phyloP scores from a whole-genome alignment of 2,888 invertebrate genomes.

The Dasysyrphus albostriatus region DNA sequence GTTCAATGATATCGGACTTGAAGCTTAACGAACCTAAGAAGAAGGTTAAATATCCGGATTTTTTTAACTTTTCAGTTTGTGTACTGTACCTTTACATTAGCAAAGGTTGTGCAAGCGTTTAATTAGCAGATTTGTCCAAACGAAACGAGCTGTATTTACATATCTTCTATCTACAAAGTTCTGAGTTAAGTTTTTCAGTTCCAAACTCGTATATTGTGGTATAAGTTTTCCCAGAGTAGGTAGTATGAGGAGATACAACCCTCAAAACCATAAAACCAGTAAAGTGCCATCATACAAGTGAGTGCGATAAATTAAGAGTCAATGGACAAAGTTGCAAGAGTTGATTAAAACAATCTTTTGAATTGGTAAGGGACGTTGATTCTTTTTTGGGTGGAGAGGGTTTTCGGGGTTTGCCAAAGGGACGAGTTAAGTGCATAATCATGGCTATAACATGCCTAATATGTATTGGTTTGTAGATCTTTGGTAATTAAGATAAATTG shows the following conservation, averaged over 20 bases:
- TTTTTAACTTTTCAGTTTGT: constrained; percentile 2
- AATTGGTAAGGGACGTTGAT: constrained; percentile 15
- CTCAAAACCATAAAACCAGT: constrained; percentile 42
- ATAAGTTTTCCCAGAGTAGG: neutral
- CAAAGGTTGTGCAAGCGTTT: constrained; percentile 42
- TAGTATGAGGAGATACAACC: neutral
- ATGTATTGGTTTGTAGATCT: constrained; percentile 45
- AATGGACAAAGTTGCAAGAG: constrained; percentile 57
- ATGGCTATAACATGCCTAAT: constrained; percentile 40
- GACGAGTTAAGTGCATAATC: constrained; percentile 48
- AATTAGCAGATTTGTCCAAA: constrained; percentile 66
- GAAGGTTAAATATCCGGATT: constrained; percentile 36
- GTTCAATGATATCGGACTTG: constrained; percentile 31
- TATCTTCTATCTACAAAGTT: constrained; percentile 41
- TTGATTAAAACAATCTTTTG: constrained; percentile 56
- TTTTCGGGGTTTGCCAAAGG: neutral
- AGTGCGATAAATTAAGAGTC: constrained; percentile 58
- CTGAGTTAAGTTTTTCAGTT: constrained; percentile 33
- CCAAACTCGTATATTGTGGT: neutral
- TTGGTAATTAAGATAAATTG: constrained; percentile 47
- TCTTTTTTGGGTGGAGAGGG: neutral
- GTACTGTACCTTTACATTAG: constrained; percentile 12
- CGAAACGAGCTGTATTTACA: constrained; percentile 59
- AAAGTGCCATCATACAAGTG: constrained; percentile 48
- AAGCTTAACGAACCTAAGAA: constrained; percentile 48